Percentiles rank a stretch among this genome's conserved stretches.
Evolutionary conservation across 2,113 vertebrate genomes (phyloP).

Genomic region (Dermatemys mawii): DNA sequence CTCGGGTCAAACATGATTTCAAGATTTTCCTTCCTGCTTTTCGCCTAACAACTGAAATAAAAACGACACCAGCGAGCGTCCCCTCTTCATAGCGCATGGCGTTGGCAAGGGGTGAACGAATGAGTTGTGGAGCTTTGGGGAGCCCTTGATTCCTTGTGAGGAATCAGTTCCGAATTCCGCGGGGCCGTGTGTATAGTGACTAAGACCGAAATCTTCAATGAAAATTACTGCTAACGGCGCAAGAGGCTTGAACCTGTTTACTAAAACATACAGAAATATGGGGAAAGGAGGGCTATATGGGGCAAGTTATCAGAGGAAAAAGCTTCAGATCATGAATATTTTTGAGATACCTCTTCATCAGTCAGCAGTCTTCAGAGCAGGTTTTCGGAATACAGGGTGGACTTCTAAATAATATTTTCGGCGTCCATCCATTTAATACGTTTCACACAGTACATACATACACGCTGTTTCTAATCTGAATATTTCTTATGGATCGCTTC

Average conservation of each 20-base stretch:
- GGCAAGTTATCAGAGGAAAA: neutral
- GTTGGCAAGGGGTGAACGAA: rapidly evolving
- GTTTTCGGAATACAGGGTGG: neutral
- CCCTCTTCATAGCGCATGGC: rapidly evolving
- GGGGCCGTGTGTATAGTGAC: rapidly evolving
- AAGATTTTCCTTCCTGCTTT: neutral
- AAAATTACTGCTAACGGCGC: neutral
- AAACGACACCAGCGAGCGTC: neutral
- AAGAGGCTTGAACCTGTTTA: rapidly evolving
- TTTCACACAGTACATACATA: neutral
- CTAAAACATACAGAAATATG: too few relatives aligned
- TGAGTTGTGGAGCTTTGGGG: rapidly evolving
- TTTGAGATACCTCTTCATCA: neutral
- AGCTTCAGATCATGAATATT: neutral
- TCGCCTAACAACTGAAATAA: rapidly evolving
- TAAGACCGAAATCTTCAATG: neutral
- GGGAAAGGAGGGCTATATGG: neutral
- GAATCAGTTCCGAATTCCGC: neutral
- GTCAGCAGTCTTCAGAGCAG: neutral
- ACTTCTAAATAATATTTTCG: neutral
- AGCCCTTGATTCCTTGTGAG: rapidly evolving
- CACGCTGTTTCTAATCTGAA: neutral
- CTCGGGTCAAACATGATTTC: neutral
- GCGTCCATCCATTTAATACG: neutral
- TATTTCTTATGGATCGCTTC: rapidly evolving